Evolutionary conservation across 2,888 invertebrate genomes (phyloP).

Genomic region (Neoscelio sp.): DNA sequence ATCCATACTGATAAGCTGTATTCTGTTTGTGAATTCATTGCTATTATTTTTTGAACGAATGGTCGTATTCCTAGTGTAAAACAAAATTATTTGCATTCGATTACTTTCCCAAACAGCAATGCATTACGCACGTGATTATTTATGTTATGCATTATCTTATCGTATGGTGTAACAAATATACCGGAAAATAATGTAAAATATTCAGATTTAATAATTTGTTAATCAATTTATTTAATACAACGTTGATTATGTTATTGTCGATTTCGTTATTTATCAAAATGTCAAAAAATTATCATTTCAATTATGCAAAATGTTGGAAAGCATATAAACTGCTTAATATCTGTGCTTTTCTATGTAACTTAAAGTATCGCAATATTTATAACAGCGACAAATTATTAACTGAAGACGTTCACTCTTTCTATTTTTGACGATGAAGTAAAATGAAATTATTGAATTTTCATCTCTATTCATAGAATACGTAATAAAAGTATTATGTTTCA

Average conservation of each 20-base stretch:
- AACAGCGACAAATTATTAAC: neutral
- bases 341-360: no score
- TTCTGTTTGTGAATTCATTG: constrained; percentile 74
- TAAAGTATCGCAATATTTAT: neutral
- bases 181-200: constrained; percentile 22
- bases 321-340: no score
- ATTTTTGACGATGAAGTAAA: neutral
- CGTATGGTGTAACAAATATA: constrained; percentile 13
- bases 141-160: constrained; percentile 49
- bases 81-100: constrained; percentile 61
- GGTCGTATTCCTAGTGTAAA: constrained; percentile 15
- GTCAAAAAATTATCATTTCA: no score
- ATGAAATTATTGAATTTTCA: constrained; percentile 11
- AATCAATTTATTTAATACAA: no score
- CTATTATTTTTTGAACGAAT: constrained; percentile 70
- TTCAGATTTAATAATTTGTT: constrained; percentile 7
- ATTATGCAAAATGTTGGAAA: no score
- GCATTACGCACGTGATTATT: constrained; percentile 33
- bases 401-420: neutral
- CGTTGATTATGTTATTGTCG: no score
- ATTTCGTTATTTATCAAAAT: no score
- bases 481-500: constrained; percentile 15
- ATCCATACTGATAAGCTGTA: constrained; percentile 74
- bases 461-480: neutral
- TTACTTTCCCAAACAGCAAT: constrained; percentile 46